These are phyloP conservation scores for Cromileptes altivelis DNA, from an alignment of 2,113 vertebrate species.

Conservation along the genomic window DNA sequence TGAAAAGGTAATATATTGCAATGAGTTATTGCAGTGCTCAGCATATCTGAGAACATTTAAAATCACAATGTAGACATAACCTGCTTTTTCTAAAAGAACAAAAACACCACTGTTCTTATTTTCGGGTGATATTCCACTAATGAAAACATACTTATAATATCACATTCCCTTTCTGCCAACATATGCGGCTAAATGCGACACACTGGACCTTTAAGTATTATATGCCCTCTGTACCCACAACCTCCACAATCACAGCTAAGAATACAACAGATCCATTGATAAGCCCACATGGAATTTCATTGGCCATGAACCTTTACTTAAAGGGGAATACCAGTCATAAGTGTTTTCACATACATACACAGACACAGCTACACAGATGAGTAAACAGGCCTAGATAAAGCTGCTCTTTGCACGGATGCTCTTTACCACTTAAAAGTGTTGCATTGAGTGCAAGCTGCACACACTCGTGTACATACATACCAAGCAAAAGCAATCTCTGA, in stretches of 20 bases:
- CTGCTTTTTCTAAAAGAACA: too few relatives aligned
- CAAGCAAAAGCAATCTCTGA: constrained; percentile 23
- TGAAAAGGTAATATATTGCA: too few relatives aligned
- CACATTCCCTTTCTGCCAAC: too few relatives aligned
- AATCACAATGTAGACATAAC: too few relatives aligned
- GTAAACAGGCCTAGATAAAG: neutral
- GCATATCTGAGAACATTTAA: too few relatives aligned
- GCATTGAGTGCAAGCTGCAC: constrained; percentile 31
- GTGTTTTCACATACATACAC: neutral
- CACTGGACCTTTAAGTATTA: too few relatives aligned
- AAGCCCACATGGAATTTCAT: neutral
- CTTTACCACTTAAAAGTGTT: constrained; percentile 42
- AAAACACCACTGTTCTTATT: too few relatives aligned
- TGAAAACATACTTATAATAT: too few relatives aligned
- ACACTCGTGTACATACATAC: neutral
- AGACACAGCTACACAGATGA: neutral
- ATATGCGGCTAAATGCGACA: too few relatives aligned
- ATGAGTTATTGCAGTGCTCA: too few relatives aligned
- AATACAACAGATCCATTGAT: constrained; percentile 26
- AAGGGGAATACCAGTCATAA: constrained; percentile 14
- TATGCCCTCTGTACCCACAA: constrained; percentile 9
- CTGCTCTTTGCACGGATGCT: constrained; percentile 13
- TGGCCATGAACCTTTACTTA: constrained; percentile 16
- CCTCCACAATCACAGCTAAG: neutral
- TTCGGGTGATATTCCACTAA: too few relatives aligned